Evolutionary conservation across 2,113 vertebrate species (phyloP), one percentile per base, ranked within the genome.

Genomic region (Melozone crissalis): DNA sequence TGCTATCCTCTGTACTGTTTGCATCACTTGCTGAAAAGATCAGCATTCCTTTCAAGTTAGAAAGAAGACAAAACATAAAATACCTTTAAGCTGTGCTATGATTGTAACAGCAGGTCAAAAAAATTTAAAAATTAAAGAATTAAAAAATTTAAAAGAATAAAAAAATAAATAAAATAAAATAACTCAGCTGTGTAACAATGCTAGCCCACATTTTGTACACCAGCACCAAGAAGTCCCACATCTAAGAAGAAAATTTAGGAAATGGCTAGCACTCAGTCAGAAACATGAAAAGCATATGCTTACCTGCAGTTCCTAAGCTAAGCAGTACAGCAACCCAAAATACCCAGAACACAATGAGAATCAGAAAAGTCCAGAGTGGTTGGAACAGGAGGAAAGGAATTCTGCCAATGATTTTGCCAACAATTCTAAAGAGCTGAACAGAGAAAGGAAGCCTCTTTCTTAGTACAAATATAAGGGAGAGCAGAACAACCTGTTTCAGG

Each of bases 241-340:
- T 65, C 65, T 84, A 63, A 85, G 28, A 66, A 77, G 2, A 57
- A 15, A 93, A 85, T 17, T 69, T 85, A 46, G 24, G 39, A 85
- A 91, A 73, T 4, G 13, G 46, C 33, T 4, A 84, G 27, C 18
- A 77, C 39, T 91, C 35, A 80, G 28, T 21, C 30, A 68, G 49
- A 77, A 73, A 1, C 7, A 78, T 2, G 19, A 35, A 84, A 88
- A 92, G 44, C 5, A 46, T 37, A 51, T 28, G 80, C 97, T 96
- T 94, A 98, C 98, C 98, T 91, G 98, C 98, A 58, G 98, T 98
- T 62, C 98, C 98, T 94, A 98, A 96, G 85, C 98, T 98, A 49
- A 98, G 98, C 14, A 98, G 93, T 33, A 98, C 97, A 65, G 98
- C 97, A 82, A 98, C 95, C 98, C 98, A 98, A 78, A 98, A 97